These are phyloP conservation scores for Gallinago media DNA, from an alignment of 2,113 vertebrate species.

Conservation along the genomic window DNA sequence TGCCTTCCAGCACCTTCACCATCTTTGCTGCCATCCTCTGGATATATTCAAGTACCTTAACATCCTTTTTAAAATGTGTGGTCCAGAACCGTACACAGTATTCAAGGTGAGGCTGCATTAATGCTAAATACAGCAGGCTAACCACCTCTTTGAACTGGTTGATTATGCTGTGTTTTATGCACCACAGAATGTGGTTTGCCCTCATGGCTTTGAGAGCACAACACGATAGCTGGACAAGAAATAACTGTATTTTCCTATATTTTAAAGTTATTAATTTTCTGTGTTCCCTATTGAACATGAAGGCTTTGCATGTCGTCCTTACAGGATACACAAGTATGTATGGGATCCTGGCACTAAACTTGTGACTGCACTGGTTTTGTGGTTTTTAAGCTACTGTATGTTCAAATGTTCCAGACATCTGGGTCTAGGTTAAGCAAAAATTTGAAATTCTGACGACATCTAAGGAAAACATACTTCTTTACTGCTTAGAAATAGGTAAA, in stretches of 20 bases:
- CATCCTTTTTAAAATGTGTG: not conserved
- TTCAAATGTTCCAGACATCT: not conserved
- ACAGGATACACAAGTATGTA: not conserved
- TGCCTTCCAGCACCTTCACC: not conserved
- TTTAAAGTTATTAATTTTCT: not conserved
- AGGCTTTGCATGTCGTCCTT: not conserved
- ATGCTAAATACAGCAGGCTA: not conserved
- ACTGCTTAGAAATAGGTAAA: not conserved
- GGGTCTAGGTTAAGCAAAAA: not conserved
- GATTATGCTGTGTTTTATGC: not conserved
- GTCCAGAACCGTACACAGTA: not conserved
- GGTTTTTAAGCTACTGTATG: fast-evolving
- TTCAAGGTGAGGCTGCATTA: not conserved
- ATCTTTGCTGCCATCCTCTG: not conserved
- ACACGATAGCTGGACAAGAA: not conserved
- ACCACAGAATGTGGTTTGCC: not conserved
- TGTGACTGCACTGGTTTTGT: not conserved
- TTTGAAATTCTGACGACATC: not conserved
- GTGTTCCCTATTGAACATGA: not conserved
- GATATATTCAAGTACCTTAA: not conserved
- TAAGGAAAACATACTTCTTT: not conserved
- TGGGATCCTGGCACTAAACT: not conserved
- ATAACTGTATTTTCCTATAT: not conserved
- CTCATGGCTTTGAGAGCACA: not conserved
- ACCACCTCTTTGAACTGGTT: not conserved